Conservation (phyloP, 37 sponge, comb jelly and placozoan species). For the Corticium candelabrum region DNA sequence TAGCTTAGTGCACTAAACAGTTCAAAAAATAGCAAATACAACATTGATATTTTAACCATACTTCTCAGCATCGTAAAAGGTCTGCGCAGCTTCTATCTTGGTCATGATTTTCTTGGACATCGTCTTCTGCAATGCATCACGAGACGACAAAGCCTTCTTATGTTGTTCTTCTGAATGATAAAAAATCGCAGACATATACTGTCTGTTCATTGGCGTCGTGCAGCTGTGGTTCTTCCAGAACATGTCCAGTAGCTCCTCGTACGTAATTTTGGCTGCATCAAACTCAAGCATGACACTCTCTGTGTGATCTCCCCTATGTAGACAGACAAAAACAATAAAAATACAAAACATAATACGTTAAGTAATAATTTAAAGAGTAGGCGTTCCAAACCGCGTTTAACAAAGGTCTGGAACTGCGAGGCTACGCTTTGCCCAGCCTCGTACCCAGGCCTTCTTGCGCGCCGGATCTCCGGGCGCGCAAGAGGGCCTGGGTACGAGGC, state of each 20-base stretch:
- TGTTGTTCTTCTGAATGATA: slow-evolving; percentile 77
- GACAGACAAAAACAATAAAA: slow-evolving; percentile 13
- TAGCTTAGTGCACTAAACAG: no score
- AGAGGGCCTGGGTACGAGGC: no score
- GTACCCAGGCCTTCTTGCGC: no score
- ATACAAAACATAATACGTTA: no score
- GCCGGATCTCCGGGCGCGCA: no score
- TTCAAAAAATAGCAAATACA: not conserved
- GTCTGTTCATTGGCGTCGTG: slow-evolving; percentile 71
- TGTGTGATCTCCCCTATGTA: slow-evolving; percentile 91
- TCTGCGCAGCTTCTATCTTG: slow-evolving; percentile 43
- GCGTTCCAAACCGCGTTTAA: no score
- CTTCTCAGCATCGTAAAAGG: slow-evolving; percentile 90
- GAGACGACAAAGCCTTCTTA: slow-evolving; percentile 57
- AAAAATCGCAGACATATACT: slow-evolving; percentile 97
- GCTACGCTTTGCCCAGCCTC: no score
- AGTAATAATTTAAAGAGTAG: no score
- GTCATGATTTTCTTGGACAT: slow-evolving; percentile 54
- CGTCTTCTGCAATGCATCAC: slow-evolving; percentile 63
- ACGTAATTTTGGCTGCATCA: slow-evolving; percentile 54
- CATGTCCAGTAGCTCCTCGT: slow-evolving; percentile 62
- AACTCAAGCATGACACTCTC: slow-evolving; percentile 80
- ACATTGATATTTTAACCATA: slow-evolving; percentile 25
- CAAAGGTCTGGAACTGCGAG: no score
- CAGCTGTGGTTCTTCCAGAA: slow-evolving; percentile 88